A percentile compares a stretch with the other conserved stretches of the same genome.
phyloP scores from a whole-genome alignment of 2,113 vertebrate species.

The Hyla sarda region DNA sequence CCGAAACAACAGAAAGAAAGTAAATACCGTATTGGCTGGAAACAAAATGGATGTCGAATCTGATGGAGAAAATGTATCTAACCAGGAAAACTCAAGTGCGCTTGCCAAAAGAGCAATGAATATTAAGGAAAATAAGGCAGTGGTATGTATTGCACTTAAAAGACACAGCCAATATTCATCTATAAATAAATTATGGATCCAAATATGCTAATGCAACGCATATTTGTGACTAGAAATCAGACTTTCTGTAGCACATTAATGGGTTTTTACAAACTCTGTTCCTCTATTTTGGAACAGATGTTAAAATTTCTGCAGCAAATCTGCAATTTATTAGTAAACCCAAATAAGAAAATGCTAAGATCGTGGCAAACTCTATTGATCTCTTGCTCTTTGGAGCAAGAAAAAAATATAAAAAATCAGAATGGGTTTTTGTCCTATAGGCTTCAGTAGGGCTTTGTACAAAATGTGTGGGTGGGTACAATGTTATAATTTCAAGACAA shows the following conservation, averaged over 20 bases:
- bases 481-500: too few relatives aligned
- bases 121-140: conserved; percentile 96
- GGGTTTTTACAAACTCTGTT: background rate
- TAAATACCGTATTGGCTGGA: conserved; percentile 56
- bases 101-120: conserved; percentile 87
- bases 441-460: too few relatives aligned
- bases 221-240: background rate
- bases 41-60: conserved; percentile 65
- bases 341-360: too few relatives aligned
- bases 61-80: conserved; percentile 72
- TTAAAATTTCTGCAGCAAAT: too few relatives aligned
- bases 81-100: conserved; percentile 72
- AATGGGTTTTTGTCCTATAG: too few relatives aligned
- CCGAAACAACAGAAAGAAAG: conserved; percentile 58
- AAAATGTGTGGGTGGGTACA: too few relatives aligned
- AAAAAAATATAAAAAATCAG: too few relatives aligned
- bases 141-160: conserved; percentile 77
- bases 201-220: background rate
- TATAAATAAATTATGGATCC: background rate
- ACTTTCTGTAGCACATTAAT: background rate
- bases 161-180: background rate
- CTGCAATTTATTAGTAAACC: too few relatives aligned
- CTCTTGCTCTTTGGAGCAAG: too few relatives aligned
- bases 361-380: too few relatives aligned
- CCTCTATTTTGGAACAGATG: too few relatives aligned